Percentiles rank a stretch among this genome's conserved stretches.
Conservation (phyloP, 1,140 invertebrate genomes). For the Sogatella furcifera region DNA sequence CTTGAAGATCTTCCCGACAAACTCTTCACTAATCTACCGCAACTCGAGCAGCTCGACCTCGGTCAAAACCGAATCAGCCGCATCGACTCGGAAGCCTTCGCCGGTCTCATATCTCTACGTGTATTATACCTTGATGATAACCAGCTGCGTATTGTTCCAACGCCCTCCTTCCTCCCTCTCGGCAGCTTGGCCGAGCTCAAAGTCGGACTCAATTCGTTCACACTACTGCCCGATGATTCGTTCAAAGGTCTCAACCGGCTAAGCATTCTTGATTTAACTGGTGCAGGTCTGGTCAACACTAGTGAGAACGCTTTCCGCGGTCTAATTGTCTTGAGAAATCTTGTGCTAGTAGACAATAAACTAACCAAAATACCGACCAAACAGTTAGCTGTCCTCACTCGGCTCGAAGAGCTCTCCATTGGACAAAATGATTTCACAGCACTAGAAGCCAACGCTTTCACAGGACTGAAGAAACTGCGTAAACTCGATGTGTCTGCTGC, state of each 20-base stretch:
- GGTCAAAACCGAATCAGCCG: slow-evolving; percentile 74
- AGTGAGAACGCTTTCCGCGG: slow-evolving; percentile 63
- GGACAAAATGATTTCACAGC: slow-evolving; percentile 69
- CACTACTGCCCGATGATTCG: slow-evolving; percentile 54
- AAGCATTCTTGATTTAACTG: slow-evolving; percentile 63
- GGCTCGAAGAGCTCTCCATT: slow-evolving; percentile 66
- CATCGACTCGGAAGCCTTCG: slow-evolving; percentile 67
- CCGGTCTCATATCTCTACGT: slow-evolving; percentile 58
- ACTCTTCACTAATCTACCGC: slow-evolving; percentile 59
- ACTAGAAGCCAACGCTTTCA: slow-evolving; percentile 58
- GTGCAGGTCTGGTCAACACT: slow-evolving; percentile 65
- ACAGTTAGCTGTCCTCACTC: slow-evolving; percentile 53
- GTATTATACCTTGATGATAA: slow-evolving; percentile 79
- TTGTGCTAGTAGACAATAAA: slow-evolving; percentile 70
- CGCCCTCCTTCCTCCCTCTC: slow-evolving; percentile 53
- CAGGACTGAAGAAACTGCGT: slow-evolving; percentile 60
- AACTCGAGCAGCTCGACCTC: slow-evolving; percentile 75
- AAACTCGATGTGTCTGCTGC: slow-evolving; percentile 66
- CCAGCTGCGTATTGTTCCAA: slow-evolving; percentile 61
- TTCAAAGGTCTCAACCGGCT: slow-evolving; percentile 64
- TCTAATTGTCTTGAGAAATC: slow-evolving; percentile 53
- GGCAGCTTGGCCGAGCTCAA: slow-evolving; percentile 69
- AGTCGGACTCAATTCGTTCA: slow-evolving; percentile 71
- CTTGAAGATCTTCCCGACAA: slow-evolving; percentile 63
- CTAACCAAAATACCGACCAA: slow-evolving; percentile 60